Base-by-base conservation (phyloP, 2,888 invertebrate genomes). In the Euplexia lucipara region DNA sequence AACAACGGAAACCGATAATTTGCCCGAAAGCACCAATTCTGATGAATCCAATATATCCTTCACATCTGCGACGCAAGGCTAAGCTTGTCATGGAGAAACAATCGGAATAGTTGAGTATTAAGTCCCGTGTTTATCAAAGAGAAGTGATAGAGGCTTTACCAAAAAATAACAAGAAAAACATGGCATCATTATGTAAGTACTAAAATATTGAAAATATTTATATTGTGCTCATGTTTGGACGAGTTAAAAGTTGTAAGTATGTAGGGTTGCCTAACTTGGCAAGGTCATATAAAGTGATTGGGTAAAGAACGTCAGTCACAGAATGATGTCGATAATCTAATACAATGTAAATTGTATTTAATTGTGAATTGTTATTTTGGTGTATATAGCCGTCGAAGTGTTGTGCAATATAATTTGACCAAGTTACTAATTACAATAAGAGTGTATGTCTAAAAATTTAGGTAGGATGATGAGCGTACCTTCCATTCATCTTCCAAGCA, bases 261-360 rank as follows among this genome's bases (percentile, higher is more conserved):
- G 70, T 75, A 75, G 73, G 71, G 79, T 91, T 92, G 90, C 89
- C 81, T 84, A 90, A 92, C 86, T 75, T 80, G 57, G 77, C 90
- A 90, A 91, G 91, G 92, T 90, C 87, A 88, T 75, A 75, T 81
- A 65, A 76, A 74, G 75, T 72, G 83, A 86, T 90, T 90, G 87
- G 74, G 86, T 81, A 90, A 89, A 74, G 66, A 78, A 78, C 77
- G 79, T 78, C 78, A 82, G 79, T 80, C 79, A 82, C 81, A 79
- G 78, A 84, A 75, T 78, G 82, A 81, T 84, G 82, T 71, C 85
- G 81, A 87, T 89, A 88, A 88, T 86, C 84, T 85, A 86, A 87
- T 79, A 79, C 73, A 79, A 79, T 74, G 71, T 72, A 70, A 76
- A 80, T 84, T 78, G 51, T 78, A 66, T 73, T 54, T 70, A 68